Evolutionary conservation across 2,797 vertebrate species (phyloP), one percentile per base, ranked within the genome.

Genomic region (Xiphophorus birchmanni): DNA sequence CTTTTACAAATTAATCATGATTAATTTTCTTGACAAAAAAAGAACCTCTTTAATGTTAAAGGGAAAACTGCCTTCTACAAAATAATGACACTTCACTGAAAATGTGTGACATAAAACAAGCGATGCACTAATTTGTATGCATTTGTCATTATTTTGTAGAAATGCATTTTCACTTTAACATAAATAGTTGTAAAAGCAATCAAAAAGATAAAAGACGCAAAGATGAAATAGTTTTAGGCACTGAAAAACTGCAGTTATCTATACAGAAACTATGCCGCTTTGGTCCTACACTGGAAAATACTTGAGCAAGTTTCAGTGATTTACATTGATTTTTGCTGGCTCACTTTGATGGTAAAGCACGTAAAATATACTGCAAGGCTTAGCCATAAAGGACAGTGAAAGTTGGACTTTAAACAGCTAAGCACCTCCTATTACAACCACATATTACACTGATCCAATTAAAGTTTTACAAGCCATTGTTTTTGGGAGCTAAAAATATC

Each of bases 391-490:
- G 23, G 50, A 52, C 45, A 76, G 67, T 4, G 12, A 58, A 60
- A 82, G 63, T 73, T 76, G 67, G 75, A 84, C 35, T 6, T 48
- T 58, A 77, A 73, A 79, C 15, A 37, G 48, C 78, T 54, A 56
- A 77, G 40, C 40, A 37, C 45, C 72, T 52, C 81, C 32, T 50
- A 6, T 48, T 74, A 80, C 79, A 84, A 42, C 35, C 84, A 40
- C 75, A 79, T 83, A 80, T 78, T 58, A 77, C 73, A 69, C 54
- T 81, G 29, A 85, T 37, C 32, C 26, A 77, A 67, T 78, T 85
- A 60, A 77, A 52, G 80, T 79, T 80, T 69, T 40, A 76, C 54
- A 78, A 69, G 45, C 26, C 40, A 45, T 50, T 40, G 10, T 77
- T 48, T 72, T 69, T 65, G 67, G 77, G 35, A 72, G 77, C 75